phyloP scores from a whole-genome alignment of 2,888 invertebrate genomes.

The Cephus pygmeus region DNA sequence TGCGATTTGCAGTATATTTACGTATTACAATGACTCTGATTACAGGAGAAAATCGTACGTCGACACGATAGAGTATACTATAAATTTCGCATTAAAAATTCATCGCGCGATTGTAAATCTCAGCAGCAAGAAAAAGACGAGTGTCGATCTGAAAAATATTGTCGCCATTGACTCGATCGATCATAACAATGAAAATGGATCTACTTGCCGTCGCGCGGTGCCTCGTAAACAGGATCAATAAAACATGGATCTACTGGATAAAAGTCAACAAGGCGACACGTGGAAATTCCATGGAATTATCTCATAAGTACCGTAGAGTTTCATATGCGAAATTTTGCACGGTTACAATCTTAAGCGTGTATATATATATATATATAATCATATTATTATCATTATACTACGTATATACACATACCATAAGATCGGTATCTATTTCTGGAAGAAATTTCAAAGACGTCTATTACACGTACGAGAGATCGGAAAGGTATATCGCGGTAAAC shows the following conservation, averaged over 20 bases:
- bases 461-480: neutral
- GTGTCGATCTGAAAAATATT: neutral
- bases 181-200: neutral
- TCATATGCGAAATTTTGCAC: neutral
- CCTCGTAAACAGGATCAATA: neutral
- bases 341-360: neutral
- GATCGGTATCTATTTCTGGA: neutral
- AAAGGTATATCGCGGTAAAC: slow-evolving; percentile 1
- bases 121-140: neutral
- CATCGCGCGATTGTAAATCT: no score
- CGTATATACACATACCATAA: neutral
- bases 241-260: neutral
- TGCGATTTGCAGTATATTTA: slow-evolving; percentile 19
- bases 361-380: neutral
- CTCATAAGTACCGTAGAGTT: neutral
- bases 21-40: neutral
- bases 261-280: neutral
- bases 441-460: neutral
- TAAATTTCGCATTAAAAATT: neutral
- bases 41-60: no score
- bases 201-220: neutral
- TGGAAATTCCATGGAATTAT: neutral
- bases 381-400: no score
- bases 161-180: neutral
- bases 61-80: no score